A percentile compares a stretch with the other conserved stretches of the same genome.
phyloP scores from a whole-genome alignment of 2,113 vertebrate species.

The Drymodes brunneopygia region DNA sequence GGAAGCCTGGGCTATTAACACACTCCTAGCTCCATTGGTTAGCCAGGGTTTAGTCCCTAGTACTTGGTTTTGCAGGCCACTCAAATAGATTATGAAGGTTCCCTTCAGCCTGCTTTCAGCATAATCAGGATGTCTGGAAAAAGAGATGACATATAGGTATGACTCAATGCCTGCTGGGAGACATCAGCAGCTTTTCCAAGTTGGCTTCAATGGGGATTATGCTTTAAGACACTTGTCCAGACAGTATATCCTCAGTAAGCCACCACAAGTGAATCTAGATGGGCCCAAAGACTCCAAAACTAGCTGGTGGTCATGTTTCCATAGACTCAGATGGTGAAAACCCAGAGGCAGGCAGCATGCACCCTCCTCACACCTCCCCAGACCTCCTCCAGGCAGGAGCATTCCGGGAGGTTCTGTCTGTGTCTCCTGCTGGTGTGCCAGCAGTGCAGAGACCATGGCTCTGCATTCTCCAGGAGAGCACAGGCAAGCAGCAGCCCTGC shows the following conservation, averaged over 20 bases:
- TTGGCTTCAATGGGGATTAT: background rate
- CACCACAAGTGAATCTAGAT: background rate
- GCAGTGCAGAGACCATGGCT: background rate
- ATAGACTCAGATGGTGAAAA: background rate
- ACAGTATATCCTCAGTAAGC: background rate
- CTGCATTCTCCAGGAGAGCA: fast-evolving
- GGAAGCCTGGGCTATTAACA: background rate
- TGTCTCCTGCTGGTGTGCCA: fast-evolving
- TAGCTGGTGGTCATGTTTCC: background rate
- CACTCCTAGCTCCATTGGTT: background rate
- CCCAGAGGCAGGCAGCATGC: fast-evolving
- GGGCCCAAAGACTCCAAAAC: background rate
- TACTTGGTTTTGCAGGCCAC: background rate
- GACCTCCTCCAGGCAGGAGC: background rate
- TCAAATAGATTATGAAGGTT: background rate
- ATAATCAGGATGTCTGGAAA: background rate
- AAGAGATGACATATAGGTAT: background rate
- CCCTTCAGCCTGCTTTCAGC: background rate
- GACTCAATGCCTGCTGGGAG: background rate
- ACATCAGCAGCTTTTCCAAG: background rate
- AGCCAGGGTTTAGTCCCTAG: background rate
- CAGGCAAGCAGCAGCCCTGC: background rate
- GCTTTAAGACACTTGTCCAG: background rate
- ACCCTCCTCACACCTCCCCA: fast-evolving
- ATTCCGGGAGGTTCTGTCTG: background rate